These are phyloP conservation scores for Calliphora vomitoria DNA, from an alignment of 2,888 invertebrate genomes.

Conservation along the genomic window DNA sequence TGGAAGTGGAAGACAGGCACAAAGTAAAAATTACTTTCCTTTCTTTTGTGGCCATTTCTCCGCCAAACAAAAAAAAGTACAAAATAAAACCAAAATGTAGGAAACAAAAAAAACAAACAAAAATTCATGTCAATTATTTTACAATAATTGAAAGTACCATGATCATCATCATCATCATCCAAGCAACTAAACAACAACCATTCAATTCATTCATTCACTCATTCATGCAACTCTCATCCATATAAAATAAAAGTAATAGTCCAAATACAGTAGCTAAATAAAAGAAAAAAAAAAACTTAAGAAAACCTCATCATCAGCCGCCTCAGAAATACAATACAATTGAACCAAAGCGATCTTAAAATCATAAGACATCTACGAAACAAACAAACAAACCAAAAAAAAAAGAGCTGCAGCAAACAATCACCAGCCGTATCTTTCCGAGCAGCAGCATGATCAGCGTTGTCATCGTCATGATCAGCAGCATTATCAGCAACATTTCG, in stretches of 20 bases:
- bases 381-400: neutral
- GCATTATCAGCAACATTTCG: conserved; percentile 34
- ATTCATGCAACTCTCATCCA: conserved; percentile 45
- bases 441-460: conserved; percentile 39
- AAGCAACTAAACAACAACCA: conserved; percentile 21
- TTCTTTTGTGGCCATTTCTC: conserved; percentile 21
- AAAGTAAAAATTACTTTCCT: conserved; percentile 35
- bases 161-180: conserved; percentile 21
- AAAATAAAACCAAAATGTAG: conserved; percentile 11
- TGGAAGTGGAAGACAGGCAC: neutral
- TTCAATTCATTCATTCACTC: conserved; percentile 19
- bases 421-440: conserved; percentile 33
- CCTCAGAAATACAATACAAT: conserved; percentile 35
- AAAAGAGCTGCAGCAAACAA: conserved; percentile 24
- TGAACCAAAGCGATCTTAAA: conserved; percentile 29
- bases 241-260: conserved; percentile 54
- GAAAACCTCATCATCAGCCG: conserved; percentile 1
- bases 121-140: conserved; percentile 69
- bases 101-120: conserved; percentile 19
- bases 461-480: conserved; percentile 22
- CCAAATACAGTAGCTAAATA: conserved; percentile 39
- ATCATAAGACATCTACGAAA: neutral
- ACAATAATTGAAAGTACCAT: conserved; percentile 69
- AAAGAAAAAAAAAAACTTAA: neutral
- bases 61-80: conserved; percentile 1